Base-by-base conservation (phyloP, 2,888 invertebrate species). In the Troides helena region DNA sequence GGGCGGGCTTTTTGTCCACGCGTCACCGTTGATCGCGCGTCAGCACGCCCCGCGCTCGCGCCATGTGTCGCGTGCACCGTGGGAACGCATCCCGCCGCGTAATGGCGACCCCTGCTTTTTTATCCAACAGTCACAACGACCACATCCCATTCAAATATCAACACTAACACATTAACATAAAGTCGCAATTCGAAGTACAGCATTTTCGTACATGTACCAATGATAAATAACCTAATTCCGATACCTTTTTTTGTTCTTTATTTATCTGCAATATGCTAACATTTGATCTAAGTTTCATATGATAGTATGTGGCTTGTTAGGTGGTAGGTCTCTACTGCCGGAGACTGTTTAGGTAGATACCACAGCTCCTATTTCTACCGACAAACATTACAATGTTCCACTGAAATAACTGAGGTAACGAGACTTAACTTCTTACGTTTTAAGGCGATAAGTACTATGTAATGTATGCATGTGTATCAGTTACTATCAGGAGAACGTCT, bases 41-140 rank as follows among this genome's bases (percentile, higher is more conserved):
- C 83, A 85, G 85, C 84, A 68, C 73, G 87, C 85, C 81, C 81
- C 82, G 81, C 81, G 86, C 90, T 85, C 89, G 90, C 86, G 91
- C 90, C 92, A 92, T 90, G 90, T 92, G 92, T 87, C 91, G 89
- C 88, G 84, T 85, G 85, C 84, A 88, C 83, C 92, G 92, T 92
- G 92, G 90, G 92, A 92, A 92, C 85, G 87, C 83, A 85, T 85
- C 86, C 81, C 76, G 78, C 79, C 67, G 53, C 80, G 80, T 80
- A 82, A 84, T 85, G 88, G 88, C 89, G 91, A 91, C 89, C 85
- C 82, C 80, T 77, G 82, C 81, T 83, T 75, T 77, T 53, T 58
- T 73, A 82, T 89, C 46, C 84, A 85, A 87, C 87, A 87, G 85
- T 85, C 84, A 80, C 85, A 80, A 78, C 75, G 75, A 73, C 75